Evolutionary conservation across 2,113 vertebrate genomes (phyloP), one percentile per base, ranked within the genome.

Genomic region (Ochotona princeps): DNA sequence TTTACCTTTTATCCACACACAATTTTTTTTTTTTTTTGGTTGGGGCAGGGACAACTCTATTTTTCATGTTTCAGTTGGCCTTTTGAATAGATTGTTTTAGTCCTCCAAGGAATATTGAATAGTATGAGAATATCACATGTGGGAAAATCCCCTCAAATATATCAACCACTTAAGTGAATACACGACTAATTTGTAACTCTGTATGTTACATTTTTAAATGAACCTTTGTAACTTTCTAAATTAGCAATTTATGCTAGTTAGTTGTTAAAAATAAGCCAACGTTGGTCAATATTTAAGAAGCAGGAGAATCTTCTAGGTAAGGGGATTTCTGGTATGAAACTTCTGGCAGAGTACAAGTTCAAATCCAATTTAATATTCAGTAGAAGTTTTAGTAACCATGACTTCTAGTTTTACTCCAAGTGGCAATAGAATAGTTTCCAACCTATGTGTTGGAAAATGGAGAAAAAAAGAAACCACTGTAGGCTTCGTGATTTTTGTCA

Each of bases 221-320:
- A 82, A 25, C 49, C 73, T 35, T 49, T 89, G 35, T 85, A 83
- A 47, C 5, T 88, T 88, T 66, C 74, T 47, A 83, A 79, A 90
- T 82, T 81, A 78, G 70, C 12, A 87, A 82, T 83, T 70, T 66
- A 91, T 91, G 49, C 44, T 88, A 90, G 26, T 61, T 90, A 94
- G 23, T 21, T 74, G 13, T 44, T 89, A 70, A 76, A 92, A 72
- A 61, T 83, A 35, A 92, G 7, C 67, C 47, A 80, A 85, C 15
- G 2, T 90, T 89, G 83, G 38, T 57, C 54, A 57, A 20, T 57
- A 13, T 57, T 57, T 73, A 85, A 96, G 83, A 94, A 32, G 14
- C 17, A 25, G n/a, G 28, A 90, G 38, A 92, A 79, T 54, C 2
- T 54, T 5, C 0, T 54, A 88, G 21, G 7, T 38, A 88, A 88